Conservation (phyloP, 2,888 invertebrate genomes). For the Andrena haemorrhoa region DNA sequence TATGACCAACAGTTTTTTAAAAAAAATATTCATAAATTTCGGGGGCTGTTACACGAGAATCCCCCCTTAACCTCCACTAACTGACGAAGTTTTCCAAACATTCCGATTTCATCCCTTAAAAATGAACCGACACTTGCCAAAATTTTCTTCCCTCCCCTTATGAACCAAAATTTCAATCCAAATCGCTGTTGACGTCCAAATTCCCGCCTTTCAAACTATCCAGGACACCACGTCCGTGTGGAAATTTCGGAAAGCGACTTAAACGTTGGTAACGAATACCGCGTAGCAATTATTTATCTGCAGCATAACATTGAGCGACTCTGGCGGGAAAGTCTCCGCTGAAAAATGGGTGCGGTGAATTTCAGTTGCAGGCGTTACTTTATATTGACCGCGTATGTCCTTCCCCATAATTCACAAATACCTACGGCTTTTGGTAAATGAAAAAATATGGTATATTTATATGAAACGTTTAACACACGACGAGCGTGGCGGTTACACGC, state of each 20-base stretch:
- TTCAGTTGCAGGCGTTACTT: neutral
- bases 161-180: no score
- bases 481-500: conserved; percentile 47
- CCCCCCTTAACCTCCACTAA: no score
- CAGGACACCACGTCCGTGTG: no score
- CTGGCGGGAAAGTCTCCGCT: neutral
- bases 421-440: conserved; percentile 23
- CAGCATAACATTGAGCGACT: neutral
- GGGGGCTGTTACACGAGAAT: no score
- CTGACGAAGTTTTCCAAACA: no score
- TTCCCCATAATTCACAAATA: neutral
- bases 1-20: no score
- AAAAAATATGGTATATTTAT: conserved; percentile 50
- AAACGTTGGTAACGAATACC: neutral
- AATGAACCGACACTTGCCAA: no score
- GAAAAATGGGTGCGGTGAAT: neutral
- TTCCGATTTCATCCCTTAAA: no score
- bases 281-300: neutral
- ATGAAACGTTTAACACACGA: conserved; percentile 50
- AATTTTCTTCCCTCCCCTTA: no score
- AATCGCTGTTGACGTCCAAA: no score
- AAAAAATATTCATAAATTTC: no score
- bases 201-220: neutral
- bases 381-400: neutral
- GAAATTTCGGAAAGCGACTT: no score